Conservation (phyloP, 64 coral and sea anemone species). For the Dendrophyllia cribrosa region DNA sequence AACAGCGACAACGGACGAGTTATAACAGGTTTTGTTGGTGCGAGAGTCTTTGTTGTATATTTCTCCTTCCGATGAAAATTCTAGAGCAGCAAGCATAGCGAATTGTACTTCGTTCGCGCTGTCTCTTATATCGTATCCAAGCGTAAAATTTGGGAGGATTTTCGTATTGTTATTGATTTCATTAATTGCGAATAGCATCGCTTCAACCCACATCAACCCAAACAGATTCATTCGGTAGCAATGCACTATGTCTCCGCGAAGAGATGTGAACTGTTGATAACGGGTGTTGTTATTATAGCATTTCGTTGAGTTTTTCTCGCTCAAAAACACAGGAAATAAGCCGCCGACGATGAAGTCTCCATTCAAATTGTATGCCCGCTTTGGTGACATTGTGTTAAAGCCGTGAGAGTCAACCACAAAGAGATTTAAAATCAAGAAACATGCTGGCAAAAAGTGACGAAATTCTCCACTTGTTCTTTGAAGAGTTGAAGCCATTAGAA, state of each 20-base stretch:
- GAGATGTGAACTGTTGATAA: constrained; percentile 50
- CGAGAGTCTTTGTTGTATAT: background rate
- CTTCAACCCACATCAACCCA: constrained; percentile 93
- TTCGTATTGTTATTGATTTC: constrained; percentile 73
- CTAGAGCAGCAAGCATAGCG: constrained; percentile 67
- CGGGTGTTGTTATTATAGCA: constrained; percentile 24
- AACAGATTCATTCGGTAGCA: constrained; percentile 85
- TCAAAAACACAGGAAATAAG: constrained; percentile 79
- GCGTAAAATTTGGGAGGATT: constrained; percentile 64
- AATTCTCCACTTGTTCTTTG: background rate
- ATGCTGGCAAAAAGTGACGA: background rate
- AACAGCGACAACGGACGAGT: constrained; percentile 57
- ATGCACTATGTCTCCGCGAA: background rate
- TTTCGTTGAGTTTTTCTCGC: constrained; percentile 70
- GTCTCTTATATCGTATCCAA: constrained; percentile 88
- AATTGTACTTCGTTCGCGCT: constrained; percentile 71
- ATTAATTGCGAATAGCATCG: constrained; percentile 86
- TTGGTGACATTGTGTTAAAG: background rate
- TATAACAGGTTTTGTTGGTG: constrained; percentile 29
- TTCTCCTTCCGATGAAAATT: constrained; percentile 52
- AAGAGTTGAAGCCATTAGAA: background rate
- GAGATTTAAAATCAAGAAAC: background rate
- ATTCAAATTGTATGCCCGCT: constrained; percentile 34
- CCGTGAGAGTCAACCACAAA: background rate
- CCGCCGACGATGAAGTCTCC: constrained; percentile 86